Percentiles rank a stretch among this genome's conserved stretches.
phyloP scores from a whole-genome alignment of 2,113 vertebrate genomes.

The Oncorhynchus keta region DNA sequence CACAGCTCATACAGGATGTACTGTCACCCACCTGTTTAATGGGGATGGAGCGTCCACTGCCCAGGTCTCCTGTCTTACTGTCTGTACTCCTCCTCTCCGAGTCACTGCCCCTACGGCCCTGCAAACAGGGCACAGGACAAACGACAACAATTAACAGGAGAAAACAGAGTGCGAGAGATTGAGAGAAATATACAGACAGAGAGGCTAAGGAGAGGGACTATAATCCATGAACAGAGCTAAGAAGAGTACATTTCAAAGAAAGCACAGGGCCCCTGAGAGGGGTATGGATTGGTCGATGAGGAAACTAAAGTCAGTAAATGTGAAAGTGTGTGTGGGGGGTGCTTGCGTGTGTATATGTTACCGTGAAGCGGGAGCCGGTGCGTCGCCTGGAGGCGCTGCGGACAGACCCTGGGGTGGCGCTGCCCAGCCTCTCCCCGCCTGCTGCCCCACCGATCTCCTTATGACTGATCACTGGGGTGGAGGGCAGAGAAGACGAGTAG shows the following conservation, averaged over 20 bases:
- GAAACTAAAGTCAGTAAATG: neutral
- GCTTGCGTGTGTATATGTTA: slow-evolving; percentile 46
- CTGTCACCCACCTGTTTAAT: slow-evolving; percentile 84
- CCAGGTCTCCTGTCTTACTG: slow-evolving; percentile 78
- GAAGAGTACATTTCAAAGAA: no score
- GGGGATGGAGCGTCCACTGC: slow-evolving; percentile 85
- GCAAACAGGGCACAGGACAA: slow-evolving; percentile 57
- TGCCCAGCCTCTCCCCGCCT: slow-evolving; percentile 72
- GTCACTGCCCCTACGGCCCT: slow-evolving; percentile 91
- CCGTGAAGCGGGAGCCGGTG: slow-evolving; percentile 81
- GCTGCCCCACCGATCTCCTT: slow-evolving; percentile 84
- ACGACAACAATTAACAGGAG: neutral
- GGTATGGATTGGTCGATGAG: no score
- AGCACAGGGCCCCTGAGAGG: no score
- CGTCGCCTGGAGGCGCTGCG: slow-evolving; percentile 84
- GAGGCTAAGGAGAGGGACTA: neutral
- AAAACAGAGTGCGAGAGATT: neutral
- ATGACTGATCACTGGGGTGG: slow-evolving; percentile 92
- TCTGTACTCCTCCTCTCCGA: slow-evolving; percentile 88
- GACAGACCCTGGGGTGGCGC: slow-evolving; percentile 80
- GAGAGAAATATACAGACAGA: neutral
- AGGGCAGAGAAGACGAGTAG: slow-evolving; percentile 92
- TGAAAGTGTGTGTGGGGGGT: neutral
- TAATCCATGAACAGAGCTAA: no score
- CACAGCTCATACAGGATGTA: neutral